Evolutionary conservation across 2,888 invertebrate genomes (phyloP), one percentile per base, ranked within the genome.

Genomic region (Biston betularia): DNA sequence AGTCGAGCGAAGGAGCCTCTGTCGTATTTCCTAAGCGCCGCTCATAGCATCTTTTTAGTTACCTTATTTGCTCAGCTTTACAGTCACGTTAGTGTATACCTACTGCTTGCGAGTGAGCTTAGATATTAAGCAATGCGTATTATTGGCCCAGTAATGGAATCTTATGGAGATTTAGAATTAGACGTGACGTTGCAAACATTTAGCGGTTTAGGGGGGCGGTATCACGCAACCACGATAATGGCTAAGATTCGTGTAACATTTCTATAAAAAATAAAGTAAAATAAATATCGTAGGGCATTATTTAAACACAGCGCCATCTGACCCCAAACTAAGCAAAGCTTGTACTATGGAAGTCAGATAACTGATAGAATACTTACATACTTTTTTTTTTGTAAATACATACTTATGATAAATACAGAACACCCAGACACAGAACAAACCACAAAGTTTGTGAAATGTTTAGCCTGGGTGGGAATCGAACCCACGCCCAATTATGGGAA

Each of bases 101-200:
- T n/a, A 35, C 38, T n/a, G 61, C 57, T 54, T 54, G 61, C 70
- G 63, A 60, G 49, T 62, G 54, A 42, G 54, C 42, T 42, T 42
- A 54, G 14, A 42, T 40, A 52, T 52, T 56, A 64, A 69, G 63
- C 60, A 57, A 59, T 63, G 48, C 54, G 53, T 61, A 65, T 67
- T 55, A 63, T 65, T 54, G 59, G 63, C 40, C 64, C 49, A 50
- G 34, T 72, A 68, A 70, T 73, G 61, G 63, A 63, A 67, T 63
- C 56, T 49, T 24, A 40, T 42, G 48, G 56, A 46, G 12, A 15
- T 7, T 38, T 33, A 1, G 44, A 42, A 45, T 33, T 38, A 46
- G 38, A 44, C 61, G 64, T 59, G 62, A 69, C 40, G 62, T 3
- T 52, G 65, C 58, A 62, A 58, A 48, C 53, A 44, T 52, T 38